Percentiles rank a stretch among this genome's conserved stretches.
Evolutionary conservation across 2,888 invertebrate species (phyloP).

Genomic region (Cheilosia grossa): DNA sequence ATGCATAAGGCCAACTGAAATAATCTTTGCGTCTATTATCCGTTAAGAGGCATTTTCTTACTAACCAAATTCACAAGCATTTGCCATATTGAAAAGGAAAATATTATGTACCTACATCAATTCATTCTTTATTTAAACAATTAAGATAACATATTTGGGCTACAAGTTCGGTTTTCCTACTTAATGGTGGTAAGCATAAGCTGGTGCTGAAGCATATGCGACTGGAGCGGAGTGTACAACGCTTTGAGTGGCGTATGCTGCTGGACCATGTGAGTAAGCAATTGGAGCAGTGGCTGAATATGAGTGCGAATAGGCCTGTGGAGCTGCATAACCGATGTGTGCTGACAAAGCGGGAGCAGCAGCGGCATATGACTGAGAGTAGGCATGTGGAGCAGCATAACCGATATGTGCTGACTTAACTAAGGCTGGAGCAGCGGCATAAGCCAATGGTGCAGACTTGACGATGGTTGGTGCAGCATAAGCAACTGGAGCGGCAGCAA

Average conservation of each 20-base stretch:
- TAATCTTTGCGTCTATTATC: no score
- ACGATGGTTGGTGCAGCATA: slow-evolving; percentile 52
- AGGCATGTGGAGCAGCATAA: slow-evolving; percentile 3
- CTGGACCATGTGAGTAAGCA: slow-evolving; percentile 55
- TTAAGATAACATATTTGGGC: background rate
- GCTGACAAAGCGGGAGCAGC: slow-evolving; percentile 5
- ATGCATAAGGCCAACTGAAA: no score
- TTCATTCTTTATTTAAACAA: slow-evolving; percentile 28
- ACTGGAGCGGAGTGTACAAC: slow-evolving; percentile 39
- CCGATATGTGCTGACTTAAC: slow-evolving; percentile 28
- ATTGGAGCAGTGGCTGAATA: slow-evolving; percentile 58
- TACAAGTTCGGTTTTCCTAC: background rate
- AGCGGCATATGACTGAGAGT: slow-evolving; percentile 23
- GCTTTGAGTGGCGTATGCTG: slow-evolving; percentile 43
- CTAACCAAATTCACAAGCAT: no score
- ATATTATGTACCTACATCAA: background rate
- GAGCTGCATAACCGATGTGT: slow-evolving; percentile 31
- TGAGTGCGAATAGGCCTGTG: slow-evolving; percentile 5
- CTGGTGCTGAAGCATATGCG: slow-evolving; percentile 32
- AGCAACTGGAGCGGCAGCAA: slow-evolving; percentile 43
- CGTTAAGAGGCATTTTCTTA: no score
- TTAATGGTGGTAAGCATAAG: slow-evolving; percentile 58
- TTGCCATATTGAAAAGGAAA: background rate
- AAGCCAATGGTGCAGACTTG: slow-evolving; percentile 52
- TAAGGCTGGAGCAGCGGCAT: slow-evolving; percentile 48